phyloP scores from a whole-genome alignment of 2,113 vertebrate species.

The Pyxicephalus adspersus region DNA sequence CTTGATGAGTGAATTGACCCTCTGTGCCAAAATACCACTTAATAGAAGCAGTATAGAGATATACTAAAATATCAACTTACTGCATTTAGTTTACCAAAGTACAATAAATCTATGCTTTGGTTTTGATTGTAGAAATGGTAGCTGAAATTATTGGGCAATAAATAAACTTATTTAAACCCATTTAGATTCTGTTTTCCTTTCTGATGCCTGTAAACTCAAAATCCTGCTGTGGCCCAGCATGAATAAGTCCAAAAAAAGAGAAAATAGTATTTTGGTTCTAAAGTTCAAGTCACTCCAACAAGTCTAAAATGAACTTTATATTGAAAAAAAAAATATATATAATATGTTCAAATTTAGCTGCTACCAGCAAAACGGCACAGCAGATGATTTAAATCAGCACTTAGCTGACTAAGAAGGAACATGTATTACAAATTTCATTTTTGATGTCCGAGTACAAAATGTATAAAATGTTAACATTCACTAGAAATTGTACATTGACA shows the following conservation, averaged over 20 bases:
- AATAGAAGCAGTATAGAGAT: too few relatives aligned
- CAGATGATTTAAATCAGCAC: slow-evolving; percentile 1
- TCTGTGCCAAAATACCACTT: too few relatives aligned
- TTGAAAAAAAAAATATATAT: too few relatives aligned
- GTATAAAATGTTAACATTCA: background rate
- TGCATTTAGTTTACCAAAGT: too few relatives aligned
- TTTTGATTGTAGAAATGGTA: too few relatives aligned
- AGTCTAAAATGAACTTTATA: background rate
- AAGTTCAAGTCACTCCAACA: background rate
- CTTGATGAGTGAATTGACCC: too few relatives aligned
- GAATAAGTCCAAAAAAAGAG: background rate
- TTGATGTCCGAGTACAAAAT: background rate
- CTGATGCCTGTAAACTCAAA: background rate
- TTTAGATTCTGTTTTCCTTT: background rate
- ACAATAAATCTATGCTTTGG: too few relatives aligned
- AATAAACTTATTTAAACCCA: too few relatives aligned
- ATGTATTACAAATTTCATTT: background rate
- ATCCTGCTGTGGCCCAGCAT: slow-evolving; percentile 17
- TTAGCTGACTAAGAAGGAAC: background rate
- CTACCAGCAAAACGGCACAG: background rate
- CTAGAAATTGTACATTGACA: background rate
- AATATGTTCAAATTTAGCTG: background rate
- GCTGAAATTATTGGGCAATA: too few relatives aligned
- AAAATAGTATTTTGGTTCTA: slow-evolving; percentile 6
- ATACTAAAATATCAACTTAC: too few relatives aligned